Evolutionary conservation across 2,797 vertebrate species (phyloP), one percentile per base, ranked within the genome.

Genomic region (Microtus obscurus): DNA sequence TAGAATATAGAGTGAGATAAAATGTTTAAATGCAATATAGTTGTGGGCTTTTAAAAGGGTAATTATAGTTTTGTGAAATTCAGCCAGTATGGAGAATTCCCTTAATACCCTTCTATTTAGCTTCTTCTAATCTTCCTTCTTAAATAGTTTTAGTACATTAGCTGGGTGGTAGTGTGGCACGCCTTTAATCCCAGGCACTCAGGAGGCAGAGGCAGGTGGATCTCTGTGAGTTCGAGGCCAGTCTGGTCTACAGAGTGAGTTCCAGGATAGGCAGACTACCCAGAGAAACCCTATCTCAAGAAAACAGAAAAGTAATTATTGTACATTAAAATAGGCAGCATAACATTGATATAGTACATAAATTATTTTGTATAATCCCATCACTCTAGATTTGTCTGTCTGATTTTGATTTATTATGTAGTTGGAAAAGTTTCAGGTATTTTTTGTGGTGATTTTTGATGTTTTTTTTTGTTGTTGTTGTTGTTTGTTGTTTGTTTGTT

Each of bases 351-450:
- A 56, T 0, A 51, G 31, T 82, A 17, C 16, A 71, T 29, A 87
- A 10, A 43, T 76, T 78, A 25, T 93, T 86, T 87, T 83, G 17
- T 86, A 37, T 93, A 11, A 17, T 63, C 89, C 89, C 76, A 45
- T 76, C 23, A 43, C 14, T 91, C 7, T 95, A 76, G 43, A 83
- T 89, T 77, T 21, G 73, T 90, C 14, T 37, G 2, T 51, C 34
- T 79, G 29, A 65, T 93, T 88, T 87, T 94, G 71, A 45, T 87
- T 63, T 92, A 63, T 89, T 82, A 88, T 21, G 65, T 92, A 27
- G 1, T 83, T 65, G 29, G 34, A 67, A 82, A 87, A 86, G 25
- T 31, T 94, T 34, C 51, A 59, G 2, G 17, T 53, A 31, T 79
- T 53, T 79, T 77, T 79, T 78, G 31, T n/a, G n/a, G 78, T 59